Evolutionary conservation across 2,113 vertebrate genomes (phyloP), one percentile per base, ranked within the genome.

Genomic region (Ophthalmolycus amberensis): DNA sequence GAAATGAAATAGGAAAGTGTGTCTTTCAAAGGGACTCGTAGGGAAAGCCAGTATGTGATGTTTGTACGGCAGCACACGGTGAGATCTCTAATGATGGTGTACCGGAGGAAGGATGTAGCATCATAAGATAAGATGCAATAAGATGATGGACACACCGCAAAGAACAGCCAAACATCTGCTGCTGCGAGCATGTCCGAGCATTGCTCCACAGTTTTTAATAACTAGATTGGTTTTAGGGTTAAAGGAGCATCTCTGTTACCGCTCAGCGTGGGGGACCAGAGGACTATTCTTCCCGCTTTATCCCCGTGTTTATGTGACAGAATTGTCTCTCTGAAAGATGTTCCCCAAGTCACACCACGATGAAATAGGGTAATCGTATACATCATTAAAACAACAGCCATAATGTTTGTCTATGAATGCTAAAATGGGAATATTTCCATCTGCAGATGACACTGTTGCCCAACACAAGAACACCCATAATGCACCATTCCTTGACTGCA

Each of bases 1-100:
- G 73, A 83, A 40, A 58, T 42, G n/a, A 83, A 44, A 84, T 71
- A 29, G 37, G 48, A 68, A 22, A 67, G 48, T 59, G 4, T 11
- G 3, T 79, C 11, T 85, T 62, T 9, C 44, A 20, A 62, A 75
- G 38, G 58, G 18, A 58, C 44, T 88, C 11, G 37, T 9, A 34
- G 42, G 54, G 40, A 60, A 34, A 56, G 10, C 11, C 62, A n/a
- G 42, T 44, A 37, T 29, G 29, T 3, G 29, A 29, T 29, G 29
- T 29, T 2, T 3, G 5, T 5, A 37, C 6, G 37, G 37, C 37
- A 37, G 37, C 6, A 37, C 6, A 37, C 37, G 29, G 29, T 29
- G 29, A 29, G 29, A 29, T 29, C 29, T 29, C 29, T 29, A 29
- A 29, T 29, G 29, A 29, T 29, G 2, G 29, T 29, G 29, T 29